Evolutionary conservation across 2,797 vertebrate species (phyloP), one percentile per base, ranked within the genome.

Genomic region (Xiphophorus birchmanni): DNA sequence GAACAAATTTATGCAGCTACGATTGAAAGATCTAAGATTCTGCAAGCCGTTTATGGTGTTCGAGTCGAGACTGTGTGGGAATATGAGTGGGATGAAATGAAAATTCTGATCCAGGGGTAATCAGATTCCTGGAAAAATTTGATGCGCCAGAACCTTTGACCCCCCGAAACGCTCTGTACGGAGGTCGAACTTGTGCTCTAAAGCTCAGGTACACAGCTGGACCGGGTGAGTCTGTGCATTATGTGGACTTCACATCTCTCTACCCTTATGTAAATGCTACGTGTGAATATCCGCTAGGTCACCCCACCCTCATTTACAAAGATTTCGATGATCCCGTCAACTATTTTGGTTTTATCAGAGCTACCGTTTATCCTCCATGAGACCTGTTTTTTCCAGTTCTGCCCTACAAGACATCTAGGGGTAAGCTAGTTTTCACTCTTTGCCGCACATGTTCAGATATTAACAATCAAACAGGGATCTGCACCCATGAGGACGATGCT

Each of bases 341-440:
- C 0, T 71, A 71, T 9, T 72, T 29, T 2, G 76, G 65, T 0
- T 44, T 71, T 1, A 71, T 72, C 15, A 54, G 2, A 1, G 65
- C 37, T 0, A 3, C 4, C 0, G 10, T 63, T 0, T 23, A 23
- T 2, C 56, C 56, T 0, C n/a, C 40, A 0, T 1, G 42, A 0
- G 75, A n/a, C 2, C 26, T 73, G 1, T 37, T 56, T 45, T 72
- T 44, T 2, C 48, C n/a, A 0, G 5, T 47, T 17, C 10, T 45
- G 0, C 40, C 37, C 37, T 37, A 37, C 37, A 37, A 37, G 4
- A 37, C 37, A 37, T 37, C 37, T 37, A 0, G 37, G 37, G 37
- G 37, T 37, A 37, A 37, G 37, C 37, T 37, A 37, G 37, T 37
- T 37, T 37, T 37, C 37, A 37, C 37, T 37, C 37, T 37, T 37